Evolutionary conservation across 2,888 invertebrate genomes (phyloP), one percentile per base, ranked within the genome.

Genomic region (Toxonevra muliebris): DNA sequence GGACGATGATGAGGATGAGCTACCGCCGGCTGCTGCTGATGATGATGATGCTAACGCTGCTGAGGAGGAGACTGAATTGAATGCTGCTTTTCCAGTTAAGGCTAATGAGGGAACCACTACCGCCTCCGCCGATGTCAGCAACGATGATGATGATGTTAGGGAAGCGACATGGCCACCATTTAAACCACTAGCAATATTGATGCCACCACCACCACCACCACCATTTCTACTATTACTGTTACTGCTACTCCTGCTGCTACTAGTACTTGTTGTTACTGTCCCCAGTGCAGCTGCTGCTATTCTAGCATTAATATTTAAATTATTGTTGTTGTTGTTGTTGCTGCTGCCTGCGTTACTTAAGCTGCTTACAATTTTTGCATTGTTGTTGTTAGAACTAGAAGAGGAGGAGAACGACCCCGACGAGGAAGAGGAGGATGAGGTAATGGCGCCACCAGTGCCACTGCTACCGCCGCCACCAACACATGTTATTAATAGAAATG

Each of bases 81-180:
- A 45, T 40, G 79, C 77, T 57, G 77, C 78, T 63, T 80, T 73
- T 52, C 79, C 77, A 68, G 78, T 73, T 59, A 80, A 79, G 68
- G 79, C 79, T 19, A 75, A 68, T 42, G 79, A 73, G n/a, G 74
- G 69, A 15, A 70, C 71, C 15, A 72, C 72, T 20, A 70, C 52
- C 62, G 66, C 71, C 30, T 30, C 30, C 68, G 61, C 19, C 41
- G 67, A 71, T 58, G 20, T 54, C 57, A 67, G 50, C 55, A 66
- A 50, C 48, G 43, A 61, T 59, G 68, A 40, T 54, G 67, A 64
- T n/a, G 66, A 50, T 8, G 42, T 45, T 8, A 48, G n/a, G 13
- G 58, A 41, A n/a, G 62, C 12, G 10, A 58, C 70, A 7, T 71
- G 65, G 57, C 69, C 65, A 50, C 12, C 19, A 54, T 69, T 5